Evolutionary conservation across 2,797 vertebrate genomes (phyloP).

Genomic region (Callimico goeldii): DNA sequence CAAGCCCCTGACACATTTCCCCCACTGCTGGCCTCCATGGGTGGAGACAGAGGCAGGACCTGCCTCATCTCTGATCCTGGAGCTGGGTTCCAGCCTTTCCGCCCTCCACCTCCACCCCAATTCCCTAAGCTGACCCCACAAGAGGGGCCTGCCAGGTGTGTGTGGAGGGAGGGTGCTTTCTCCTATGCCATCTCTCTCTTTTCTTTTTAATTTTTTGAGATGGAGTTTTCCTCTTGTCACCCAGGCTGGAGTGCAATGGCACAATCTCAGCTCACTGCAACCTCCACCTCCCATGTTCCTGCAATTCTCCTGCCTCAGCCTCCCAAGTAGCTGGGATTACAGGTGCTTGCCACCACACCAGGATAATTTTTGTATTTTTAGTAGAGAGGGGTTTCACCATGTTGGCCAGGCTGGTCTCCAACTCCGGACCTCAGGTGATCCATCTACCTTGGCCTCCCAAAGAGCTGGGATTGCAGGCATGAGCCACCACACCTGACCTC

Average conservation of each 20-base stretch:
- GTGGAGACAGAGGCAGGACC: background rate
- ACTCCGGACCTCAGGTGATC: background rate
- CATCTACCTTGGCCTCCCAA: background rate
- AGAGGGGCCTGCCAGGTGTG: no score
- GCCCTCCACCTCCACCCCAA: no score
- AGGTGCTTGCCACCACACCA: background rate
- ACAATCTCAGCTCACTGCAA: background rate
- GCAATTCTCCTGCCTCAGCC: background rate
- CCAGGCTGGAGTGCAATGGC: no score
- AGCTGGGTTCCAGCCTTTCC: background rate
- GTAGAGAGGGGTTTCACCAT: background rate
- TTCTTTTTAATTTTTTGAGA: no score
- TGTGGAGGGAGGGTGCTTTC: background rate
- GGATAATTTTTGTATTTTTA: background rate
- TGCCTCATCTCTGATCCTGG: background rate
- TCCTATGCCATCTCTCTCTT: background rate
- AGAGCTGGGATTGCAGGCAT: no score
- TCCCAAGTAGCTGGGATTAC: background rate
- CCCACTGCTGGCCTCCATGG: background rate
- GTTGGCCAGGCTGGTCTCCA: background rate
- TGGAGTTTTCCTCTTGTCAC: no score
- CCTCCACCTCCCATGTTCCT: background rate
- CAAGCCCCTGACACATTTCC: background rate
- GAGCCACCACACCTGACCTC: rapidly evolving
- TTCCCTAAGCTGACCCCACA: background rate